Evolutionary conservation across 2,113 vertebrate species (phyloP).

Genomic region (Pitta sordida): DNA sequence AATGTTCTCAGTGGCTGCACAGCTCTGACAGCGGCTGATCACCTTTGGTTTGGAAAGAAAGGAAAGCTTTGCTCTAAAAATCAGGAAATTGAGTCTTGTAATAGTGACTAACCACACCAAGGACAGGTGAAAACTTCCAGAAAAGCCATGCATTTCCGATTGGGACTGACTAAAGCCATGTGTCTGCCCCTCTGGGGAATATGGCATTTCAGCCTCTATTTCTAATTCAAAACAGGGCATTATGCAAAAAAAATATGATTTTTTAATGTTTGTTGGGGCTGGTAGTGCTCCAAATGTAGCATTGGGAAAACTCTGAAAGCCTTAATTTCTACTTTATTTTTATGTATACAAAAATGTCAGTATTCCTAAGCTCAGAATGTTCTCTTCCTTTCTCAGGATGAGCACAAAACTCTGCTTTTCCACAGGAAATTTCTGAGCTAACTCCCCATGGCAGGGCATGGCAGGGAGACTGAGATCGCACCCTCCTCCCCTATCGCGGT

Average conservation of each 20-base stretch:
- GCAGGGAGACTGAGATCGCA: not conserved
- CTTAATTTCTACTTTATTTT: not conserved
- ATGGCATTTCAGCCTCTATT: not conserved
- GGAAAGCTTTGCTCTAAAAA: not conserved
- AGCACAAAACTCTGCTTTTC: not conserved
- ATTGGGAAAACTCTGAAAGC: not conserved
- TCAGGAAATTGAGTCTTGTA: not conserved
- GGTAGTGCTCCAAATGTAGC: not conserved
- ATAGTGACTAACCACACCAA: not conserved
- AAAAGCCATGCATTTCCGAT: not conserved
- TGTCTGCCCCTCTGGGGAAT: not conserved
- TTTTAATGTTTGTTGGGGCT: not conserved
- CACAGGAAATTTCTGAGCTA: not conserved
- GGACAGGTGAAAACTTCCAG: not conserved
- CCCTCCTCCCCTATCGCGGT: rapidly evolving
- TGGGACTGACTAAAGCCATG: not conserved
- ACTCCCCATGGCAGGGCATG: rapidly evolving
- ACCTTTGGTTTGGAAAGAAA: not conserved
- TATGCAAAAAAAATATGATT: not conserved
- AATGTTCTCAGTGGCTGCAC: rapidly evolving
- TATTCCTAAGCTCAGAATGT: not conserved
- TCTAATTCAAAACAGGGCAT: not conserved
- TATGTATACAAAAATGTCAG: not conserved
- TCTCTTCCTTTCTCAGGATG: not conserved
- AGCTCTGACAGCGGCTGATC: not conserved